These are phyloP conservation scores for Aplocera efformata DNA, from an alignment of 2,888 invertebrate species.

Conservation along the genomic window DNA sequence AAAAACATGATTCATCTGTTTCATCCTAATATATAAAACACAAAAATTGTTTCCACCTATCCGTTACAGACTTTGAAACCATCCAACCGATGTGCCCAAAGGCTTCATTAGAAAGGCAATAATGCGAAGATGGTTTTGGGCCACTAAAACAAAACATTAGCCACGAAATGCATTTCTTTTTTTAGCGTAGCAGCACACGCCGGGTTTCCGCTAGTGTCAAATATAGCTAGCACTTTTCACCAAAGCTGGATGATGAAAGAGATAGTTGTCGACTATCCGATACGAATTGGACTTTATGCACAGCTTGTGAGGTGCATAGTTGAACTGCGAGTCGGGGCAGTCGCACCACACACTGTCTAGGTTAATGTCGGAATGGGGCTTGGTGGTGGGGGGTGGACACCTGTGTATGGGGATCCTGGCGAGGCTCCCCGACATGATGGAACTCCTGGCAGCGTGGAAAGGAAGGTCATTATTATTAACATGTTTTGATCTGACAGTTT, in stretches of 20 bases:
- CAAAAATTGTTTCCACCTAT: too few relatives aligned
- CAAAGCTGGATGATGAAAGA: conserved; percentile 62
- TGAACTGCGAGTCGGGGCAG: conserved; percentile 58
- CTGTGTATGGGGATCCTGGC: conserved; percentile 78
- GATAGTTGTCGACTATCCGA: conserved; percentile 48
- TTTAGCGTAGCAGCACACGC: too few relatives aligned
- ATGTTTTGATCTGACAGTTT: neutral
- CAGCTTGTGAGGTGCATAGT: conserved; percentile 57
- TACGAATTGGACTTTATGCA: conserved; percentile 61
- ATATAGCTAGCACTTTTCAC: conserved; percentile 67
- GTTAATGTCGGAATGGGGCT: conserved; percentile 41
- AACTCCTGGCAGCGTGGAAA: conserved; percentile 70
- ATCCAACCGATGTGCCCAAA: too few relatives aligned
- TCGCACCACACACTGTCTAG: conserved; percentile 54
- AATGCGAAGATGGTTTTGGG: too few relatives aligned
- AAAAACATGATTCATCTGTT: too few relatives aligned
- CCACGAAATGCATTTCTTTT: too few relatives aligned
- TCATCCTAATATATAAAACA: too few relatives aligned
- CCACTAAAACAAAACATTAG: conserved; percentile 2
- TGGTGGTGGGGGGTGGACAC: conserved; percentile 47
- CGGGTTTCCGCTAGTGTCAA: conserved; percentile 26
- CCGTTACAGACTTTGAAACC: too few relatives aligned
- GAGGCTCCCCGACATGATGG: conserved; percentile 72
- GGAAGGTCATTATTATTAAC: conserved; percentile 10
- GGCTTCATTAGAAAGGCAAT: too few relatives aligned